phyloP scores from a whole-genome alignment of 2,113 vertebrate species.

The Chaenogobius annularis region DNA sequence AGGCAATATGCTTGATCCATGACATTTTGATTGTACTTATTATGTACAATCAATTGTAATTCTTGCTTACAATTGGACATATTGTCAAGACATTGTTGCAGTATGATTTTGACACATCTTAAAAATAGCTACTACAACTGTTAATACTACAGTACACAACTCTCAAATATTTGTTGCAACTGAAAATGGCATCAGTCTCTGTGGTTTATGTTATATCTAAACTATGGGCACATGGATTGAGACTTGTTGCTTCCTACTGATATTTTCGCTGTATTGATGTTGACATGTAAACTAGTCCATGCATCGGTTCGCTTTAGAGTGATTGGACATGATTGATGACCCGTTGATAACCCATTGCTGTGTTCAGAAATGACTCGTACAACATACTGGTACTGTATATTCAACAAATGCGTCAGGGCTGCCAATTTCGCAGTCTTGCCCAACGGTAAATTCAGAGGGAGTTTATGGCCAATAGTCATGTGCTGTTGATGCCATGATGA shows the following conservation, averaged over 20 bases:
- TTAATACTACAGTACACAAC: too few relatives aligned
- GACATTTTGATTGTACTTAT: neutral
- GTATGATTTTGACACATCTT: too few relatives aligned
- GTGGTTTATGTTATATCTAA: neutral
- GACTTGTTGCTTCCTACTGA: neutral
- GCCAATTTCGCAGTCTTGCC: neutral
- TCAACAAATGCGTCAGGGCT: neutral
- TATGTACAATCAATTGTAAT: neutral
- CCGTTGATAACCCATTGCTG: neutral
- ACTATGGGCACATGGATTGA: neutral
- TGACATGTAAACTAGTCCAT: neutral
- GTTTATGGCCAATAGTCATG: neutral
- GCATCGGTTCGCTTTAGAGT: neutral
- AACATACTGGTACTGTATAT: neutral
- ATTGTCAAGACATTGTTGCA: too few relatives aligned
- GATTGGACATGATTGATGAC: neutral
- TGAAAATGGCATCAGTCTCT: too few relatives aligned
- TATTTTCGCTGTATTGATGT: neutral
- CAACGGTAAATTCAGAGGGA: neutral
- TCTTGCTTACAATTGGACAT: neutral
- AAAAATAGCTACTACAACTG: too few relatives aligned
- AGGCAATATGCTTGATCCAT: too few relatives aligned
- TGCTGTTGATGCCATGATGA: conserved; percentile 1
- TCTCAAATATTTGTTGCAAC: too few relatives aligned
- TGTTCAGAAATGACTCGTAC: neutral